phyloP scores from a whole-genome alignment of 2,888 invertebrate species.

The Erebia aethiops region DNA sequence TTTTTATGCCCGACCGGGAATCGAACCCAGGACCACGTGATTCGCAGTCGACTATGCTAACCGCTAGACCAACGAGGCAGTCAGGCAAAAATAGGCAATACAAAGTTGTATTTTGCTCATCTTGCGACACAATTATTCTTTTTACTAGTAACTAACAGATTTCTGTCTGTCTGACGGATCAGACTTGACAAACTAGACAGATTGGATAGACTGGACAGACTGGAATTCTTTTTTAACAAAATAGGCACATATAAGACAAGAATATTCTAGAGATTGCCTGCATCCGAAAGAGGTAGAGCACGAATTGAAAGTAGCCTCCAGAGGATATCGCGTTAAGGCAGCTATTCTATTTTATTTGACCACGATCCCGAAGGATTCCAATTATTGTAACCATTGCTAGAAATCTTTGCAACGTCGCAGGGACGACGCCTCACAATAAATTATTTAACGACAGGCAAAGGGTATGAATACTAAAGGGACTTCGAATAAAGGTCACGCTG shows the following conservation, averaged over 20 bases:
- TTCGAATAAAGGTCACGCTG: conserved; percentile 6
- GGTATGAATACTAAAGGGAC: conserved; percentile 9
- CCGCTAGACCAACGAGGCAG: too few relatives aligned
- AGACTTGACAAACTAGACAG: too few relatives aligned
- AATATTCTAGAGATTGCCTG: background rate
- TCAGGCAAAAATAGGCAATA: too few relatives aligned
- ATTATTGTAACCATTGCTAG: conserved; percentile 1
- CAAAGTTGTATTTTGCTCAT: too few relatives aligned
- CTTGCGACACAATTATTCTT: too few relatives aligned
- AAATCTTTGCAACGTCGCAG: conserved; percentile 9
- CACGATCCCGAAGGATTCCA: conserved; percentile 12
- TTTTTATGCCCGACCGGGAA: too few relatives aligned
- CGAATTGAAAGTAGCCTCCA: background rate
- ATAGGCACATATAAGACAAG: background rate
- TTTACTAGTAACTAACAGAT: too few relatives aligned
- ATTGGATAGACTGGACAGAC: too few relatives aligned
- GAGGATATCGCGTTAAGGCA: conserved; percentile 1
- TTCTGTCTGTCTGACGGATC: too few relatives aligned
- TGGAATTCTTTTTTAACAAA: background rate
- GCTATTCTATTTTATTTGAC: conserved; percentile 10
- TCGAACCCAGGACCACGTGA: too few relatives aligned
- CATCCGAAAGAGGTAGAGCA: background rate
- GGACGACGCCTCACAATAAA: conserved; percentile 10
- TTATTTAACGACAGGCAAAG: conserved; percentile 9
- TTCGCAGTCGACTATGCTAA: too few relatives aligned